A percentile compares a stretch with the other conserved stretches of the same genome.
Conservation (phyloP, 2,113 vertebrate species). For the Esox niger region DNA sequence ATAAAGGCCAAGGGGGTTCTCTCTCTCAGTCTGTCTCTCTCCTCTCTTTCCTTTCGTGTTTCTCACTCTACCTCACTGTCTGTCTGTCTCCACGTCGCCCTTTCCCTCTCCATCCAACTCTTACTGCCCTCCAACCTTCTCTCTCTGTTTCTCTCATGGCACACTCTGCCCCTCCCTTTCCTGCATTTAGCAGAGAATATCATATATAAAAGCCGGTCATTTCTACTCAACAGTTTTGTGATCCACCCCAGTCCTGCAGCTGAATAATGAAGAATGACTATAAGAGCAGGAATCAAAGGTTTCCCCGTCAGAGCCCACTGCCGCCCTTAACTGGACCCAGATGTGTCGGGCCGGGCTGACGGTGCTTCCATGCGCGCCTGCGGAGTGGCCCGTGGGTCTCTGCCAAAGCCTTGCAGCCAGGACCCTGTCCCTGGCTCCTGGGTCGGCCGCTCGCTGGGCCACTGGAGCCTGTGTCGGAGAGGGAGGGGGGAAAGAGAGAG, state of each 20-base stretch:
- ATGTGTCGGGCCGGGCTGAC: constrained; percentile 33
- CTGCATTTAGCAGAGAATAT: too few relatives aligned
- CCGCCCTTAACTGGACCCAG: constrained; percentile 36
- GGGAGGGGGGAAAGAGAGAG: not conserved
- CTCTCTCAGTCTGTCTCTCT: not conserved
- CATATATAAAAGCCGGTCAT: too few relatives aligned
- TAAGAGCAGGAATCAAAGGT: too few relatives aligned
- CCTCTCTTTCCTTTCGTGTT: not conserved
- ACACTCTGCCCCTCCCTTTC: not conserved
- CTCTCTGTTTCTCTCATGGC: not conserved
- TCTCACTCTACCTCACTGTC: not conserved
- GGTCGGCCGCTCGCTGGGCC: not conserved
- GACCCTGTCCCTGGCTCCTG: not conserved
- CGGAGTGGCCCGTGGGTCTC: too few relatives aligned
- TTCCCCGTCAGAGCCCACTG: constrained; percentile 22
- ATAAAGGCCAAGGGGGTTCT: not conserved
- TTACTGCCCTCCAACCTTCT: not conserved
- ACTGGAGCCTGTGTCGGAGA: not conserved
- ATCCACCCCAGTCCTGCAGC: constrained; percentile 19
- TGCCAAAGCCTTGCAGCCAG: not conserved
- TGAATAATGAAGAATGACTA: constrained; percentile 24
- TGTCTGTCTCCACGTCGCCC: not conserved
- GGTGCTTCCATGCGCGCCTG: not conserved
- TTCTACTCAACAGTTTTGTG: constrained; percentile 31
- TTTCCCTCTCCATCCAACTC: not conserved